Evolutionary conservation across 2,113 vertebrate species (phyloP), one percentile per base, ranked within the genome.

Genomic region (Leucopternis melanops): DNA sequence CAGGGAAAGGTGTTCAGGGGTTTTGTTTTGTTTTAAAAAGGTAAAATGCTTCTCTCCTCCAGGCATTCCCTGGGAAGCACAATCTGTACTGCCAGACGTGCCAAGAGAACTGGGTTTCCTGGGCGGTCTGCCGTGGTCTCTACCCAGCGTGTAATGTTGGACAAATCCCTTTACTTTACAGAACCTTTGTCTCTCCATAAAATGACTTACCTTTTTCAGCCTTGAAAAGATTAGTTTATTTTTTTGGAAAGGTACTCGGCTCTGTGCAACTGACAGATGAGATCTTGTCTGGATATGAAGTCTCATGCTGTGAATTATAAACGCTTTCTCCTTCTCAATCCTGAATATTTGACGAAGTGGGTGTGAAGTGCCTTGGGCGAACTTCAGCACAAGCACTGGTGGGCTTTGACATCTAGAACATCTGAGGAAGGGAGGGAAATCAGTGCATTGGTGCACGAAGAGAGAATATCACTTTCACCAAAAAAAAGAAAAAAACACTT

Each of bases 291-390:
- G 44, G 34, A 32, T 92, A 47, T 77, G 80, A 93, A 91, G 58
- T 42, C 36, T 94, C 84, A 88, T 85, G 89, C 87, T 91, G 73
- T 89, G 94, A 91, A 95, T 91, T 90, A 82, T 54, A 93, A 96
- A 88, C 0, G 0, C 65, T 91, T 92, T 95, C 47, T 91, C 62
- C 81, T 85, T 84, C 69, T 95, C 34, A 25, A 5, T 78, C 73
- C 61, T 92, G 63, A 78, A 44, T 92, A 63, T 96, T 90, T 85
- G 77, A 77, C 59, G 12, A 93, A 87, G 80, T 87, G 92, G 69
- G 86, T 95, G 90, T 85, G 70, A 90, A 83, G 57, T 36, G 88
- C 92, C 63, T 81, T 92, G 72, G 82, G 74, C 55, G 5, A 86
- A 72, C 74, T 94, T 92, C 63, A 88, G 58, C 27, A 4, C 47